Evolutionary conservation across 2,113 vertebrate genomes (phyloP), one percentile per base, ranked within the genome.

Genomic region (Ammodytes marinus): DNA sequence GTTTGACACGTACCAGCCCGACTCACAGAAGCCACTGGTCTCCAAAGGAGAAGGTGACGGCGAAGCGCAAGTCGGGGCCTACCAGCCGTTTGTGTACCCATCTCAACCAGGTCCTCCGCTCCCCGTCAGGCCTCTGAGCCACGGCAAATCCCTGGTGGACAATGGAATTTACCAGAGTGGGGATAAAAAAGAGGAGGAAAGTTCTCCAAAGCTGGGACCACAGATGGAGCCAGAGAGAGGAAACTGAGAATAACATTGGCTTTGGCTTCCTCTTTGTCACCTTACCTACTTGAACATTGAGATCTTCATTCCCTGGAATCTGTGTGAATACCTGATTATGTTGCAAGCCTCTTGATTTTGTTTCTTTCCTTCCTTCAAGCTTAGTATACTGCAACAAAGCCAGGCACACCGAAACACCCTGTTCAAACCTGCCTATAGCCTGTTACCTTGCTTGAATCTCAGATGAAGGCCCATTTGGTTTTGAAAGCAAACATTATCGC

Each of bases 1-100:
- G 52, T 91, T 93, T 5, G 95, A 97, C 14, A 91, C 95, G 1
- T 96, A 96, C 85, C 91, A 46, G 54, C 93, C 95, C 71, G 96
- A 94, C 6, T 89, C 90, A 1, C 75, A 87, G 6, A 82, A 67
- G 15, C 86, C 86, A 0, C 0, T 93, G 91, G 71, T 91, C 88
- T 59, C 79, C 39, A 43, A 59, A 72, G 37, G 63, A 15, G 11
- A 1, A 0, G 37, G 8, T 3, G 15, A 2, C 1, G 59, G 53
- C 6, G 8, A 85, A 0, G 85, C 93, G 0, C 95, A 96, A 47
- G 93, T 95, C 4, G 96, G 95, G 3, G 90, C 95, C 27, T 97
- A 97, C 83, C 93, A 77, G 55, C 94, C 95, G 42, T 96, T 96
- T 83, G 86, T 88, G 47, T 89, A 91, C 9, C 78, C 84, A 0